Percentiles rank a stretch among this genome's conserved stretches.
These are phyloP conservation scores for Lepidonotus clava DNA, from an alignment of 2,888 invertebrate genomes.

Conservation along the genomic window DNA sequence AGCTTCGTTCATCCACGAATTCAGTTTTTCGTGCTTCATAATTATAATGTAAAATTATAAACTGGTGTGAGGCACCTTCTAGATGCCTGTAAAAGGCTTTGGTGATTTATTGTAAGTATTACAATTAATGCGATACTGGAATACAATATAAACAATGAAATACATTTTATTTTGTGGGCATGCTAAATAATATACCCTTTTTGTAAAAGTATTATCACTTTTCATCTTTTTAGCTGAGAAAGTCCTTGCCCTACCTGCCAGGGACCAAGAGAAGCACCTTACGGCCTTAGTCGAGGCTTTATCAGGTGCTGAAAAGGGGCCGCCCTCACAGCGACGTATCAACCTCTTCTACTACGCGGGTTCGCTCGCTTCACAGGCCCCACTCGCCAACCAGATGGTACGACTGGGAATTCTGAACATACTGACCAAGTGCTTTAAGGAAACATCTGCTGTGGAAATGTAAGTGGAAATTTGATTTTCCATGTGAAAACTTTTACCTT, in stretches of 20 bases:
- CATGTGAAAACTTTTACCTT: too few species aligned
- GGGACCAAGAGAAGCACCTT: slow-evolving; percentile 74
- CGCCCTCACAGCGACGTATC: slow-evolving; percentile 77
- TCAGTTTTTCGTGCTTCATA: too few species aligned
- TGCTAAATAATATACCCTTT: too few species aligned
- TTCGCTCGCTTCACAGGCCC: slow-evolving; percentile 66
- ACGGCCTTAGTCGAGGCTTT: slow-evolving; percentile 71
- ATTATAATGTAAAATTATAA: too few species aligned
- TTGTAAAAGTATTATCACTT: too few species aligned
- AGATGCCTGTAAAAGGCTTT: too few species aligned
- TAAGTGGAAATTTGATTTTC: slow-evolving; percentile 67
- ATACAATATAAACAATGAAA: too few species aligned
- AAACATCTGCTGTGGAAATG: slow-evolving; percentile 77
- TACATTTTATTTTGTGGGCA: too few species aligned
- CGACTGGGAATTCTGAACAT: slow-evolving; percentile 67
- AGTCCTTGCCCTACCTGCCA: slow-evolving; percentile 70
- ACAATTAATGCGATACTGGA: too few species aligned
- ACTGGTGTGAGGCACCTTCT: too few species aligned
- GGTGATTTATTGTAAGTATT: too few species aligned
- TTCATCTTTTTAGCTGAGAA: slow-evolving; percentile 74
- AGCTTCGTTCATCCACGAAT: too few species aligned
- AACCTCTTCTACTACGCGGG: slow-evolving; percentile 77
- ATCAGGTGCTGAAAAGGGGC: slow-evolving; percentile 75
- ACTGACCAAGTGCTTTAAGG: slow-evolving; percentile 75
- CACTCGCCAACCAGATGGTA: slow-evolving; percentile 69